Base-by-base conservation (phyloP, 2,888 invertebrate species). In the Loripinus fragilis region DNA sequence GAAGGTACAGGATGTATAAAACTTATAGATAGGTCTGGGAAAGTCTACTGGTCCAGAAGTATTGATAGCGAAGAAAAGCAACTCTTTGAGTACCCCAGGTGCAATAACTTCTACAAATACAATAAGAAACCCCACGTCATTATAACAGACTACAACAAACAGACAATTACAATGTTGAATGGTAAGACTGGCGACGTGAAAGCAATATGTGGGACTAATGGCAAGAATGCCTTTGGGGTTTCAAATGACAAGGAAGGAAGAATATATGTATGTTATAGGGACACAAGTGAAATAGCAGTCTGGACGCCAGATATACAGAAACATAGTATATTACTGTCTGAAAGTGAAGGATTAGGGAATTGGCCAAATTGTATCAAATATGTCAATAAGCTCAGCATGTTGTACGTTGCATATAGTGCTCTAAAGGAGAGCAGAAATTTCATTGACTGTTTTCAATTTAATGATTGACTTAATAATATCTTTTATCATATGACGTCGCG, bases 341-440 rank as follows among this genome's bases (percentile, higher is more conserved):
- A 60, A 33, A 17, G 60, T 33, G 60, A 60, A 12, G 60, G 33
- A 3, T 33, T 60, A 17, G 60, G 60, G 33, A 33, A 17, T 1
- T 60, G 60, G 60, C 60, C 60, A 10, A 60, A 60, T 33, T 60
- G 60, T 20, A 60, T 60, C 5, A 60, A 60, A 23, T 33, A 60
- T 60, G 52, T 52, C 15, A n/a, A 12, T 8, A 8, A 25, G 1
- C 1, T 17, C 2, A 60, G 17, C 20, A 8, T 28, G 15, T 8
- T 60, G 23, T 60, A 28, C 28, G 60, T 60, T 7, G 30, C 33
- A 17, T 60, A 60, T 20, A 60, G 60, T 33, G 60, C 17, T 2
- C 33, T 60, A 5, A 60, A 60, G 12, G 60, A 60, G 8, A 33
- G 60, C 20, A 60, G 60, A 33, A 60, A 60, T 20, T 60, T 60